Evolutionary conservation across 2,113 vertebrate genomes (phyloP), one percentile per base, ranked within the genome.

Genomic region (Rhinolophus sinicus): DNA sequence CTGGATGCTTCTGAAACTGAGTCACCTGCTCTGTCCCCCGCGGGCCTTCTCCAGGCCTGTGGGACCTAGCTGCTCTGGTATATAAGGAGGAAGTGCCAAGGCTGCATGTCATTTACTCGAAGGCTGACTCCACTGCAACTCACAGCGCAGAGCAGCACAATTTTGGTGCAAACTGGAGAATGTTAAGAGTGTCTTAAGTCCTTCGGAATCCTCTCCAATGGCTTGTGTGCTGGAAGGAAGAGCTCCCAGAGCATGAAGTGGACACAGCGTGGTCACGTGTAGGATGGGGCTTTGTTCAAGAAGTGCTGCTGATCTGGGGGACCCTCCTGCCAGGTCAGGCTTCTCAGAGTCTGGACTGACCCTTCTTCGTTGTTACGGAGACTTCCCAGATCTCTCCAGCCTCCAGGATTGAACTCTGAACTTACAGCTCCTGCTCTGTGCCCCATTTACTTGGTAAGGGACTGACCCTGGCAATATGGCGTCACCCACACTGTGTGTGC

Each of bases 51-150:
- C 2, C 6, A 2, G 77, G n/a, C 73, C 73, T 44, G 24, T 47
- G 64, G 78, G 75, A 54, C 10, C 11, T 54, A 28, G 22, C 47
- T 83, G 16, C 83, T 86, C 62, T 72, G 24, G 50, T 38, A 75
- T 75, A 96, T 93, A 78, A 93, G 92, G 87, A 93, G 78, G 92
- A 98, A 92, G 73, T 75, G 78, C 47, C 87, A 76, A 86, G 44
- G 28, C 7, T 87, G 28, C 47, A 11, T 70, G 78, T 89, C 78
- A 97, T 84, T 93, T 78, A 73, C 73, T 92, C 75, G 58, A 92
- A 92, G 73, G 9, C 44, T 28, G 3, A 38, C 54, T 93, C 19
- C 13, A 60, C 7, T 30, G 33, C 60, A 33, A 28, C 18, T 76
- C 24, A 47, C 28, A 77, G 73, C 26, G 35, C 21, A 85, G n/a